Conservation (phyloP, 2,888 invertebrate species). For the Clanis bilineata region DNA sequence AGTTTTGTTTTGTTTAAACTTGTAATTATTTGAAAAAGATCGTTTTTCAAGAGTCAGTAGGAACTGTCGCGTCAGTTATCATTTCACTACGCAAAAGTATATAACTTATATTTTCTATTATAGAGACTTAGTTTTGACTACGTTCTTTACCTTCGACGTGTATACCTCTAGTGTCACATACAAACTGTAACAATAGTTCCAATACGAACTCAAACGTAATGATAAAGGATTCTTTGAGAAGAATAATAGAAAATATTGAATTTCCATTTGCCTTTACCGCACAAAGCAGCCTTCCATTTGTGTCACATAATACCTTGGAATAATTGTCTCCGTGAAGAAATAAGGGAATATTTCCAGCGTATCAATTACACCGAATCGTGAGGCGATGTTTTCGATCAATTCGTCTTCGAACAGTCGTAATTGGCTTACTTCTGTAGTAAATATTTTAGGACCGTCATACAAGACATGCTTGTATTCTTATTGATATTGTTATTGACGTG, state of each 20-base stretch:
- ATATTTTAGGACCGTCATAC: not conserved
- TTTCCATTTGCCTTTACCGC: constrained; percentile 23
- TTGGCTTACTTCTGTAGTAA: not conserved
- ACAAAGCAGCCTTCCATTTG: constrained; percentile 32
- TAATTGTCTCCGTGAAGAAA: constrained; percentile 22
- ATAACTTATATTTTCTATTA: too few species aligned
- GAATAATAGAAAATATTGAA: constrained; percentile 15
- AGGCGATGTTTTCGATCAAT: constrained; percentile 18
- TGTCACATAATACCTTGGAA: constrained; percentile 20
- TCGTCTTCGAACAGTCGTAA: not conserved
- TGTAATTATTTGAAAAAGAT: too few species aligned
- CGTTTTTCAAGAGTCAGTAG: too few species aligned
- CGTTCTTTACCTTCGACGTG: not conserved
- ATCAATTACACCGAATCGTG: constrained; percentile 18
- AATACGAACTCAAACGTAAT: constrained; percentile 1
- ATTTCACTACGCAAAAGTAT: too few species aligned
- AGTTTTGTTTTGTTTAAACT: too few species aligned
- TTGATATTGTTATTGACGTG: too few species aligned
- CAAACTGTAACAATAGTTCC: not conserved
- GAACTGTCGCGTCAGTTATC: too few species aligned
- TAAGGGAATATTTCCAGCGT: constrained; percentile 19
- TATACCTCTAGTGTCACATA: not conserved
- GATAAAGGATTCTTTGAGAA: constrained; percentile 5
- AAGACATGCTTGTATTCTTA: not conserved
- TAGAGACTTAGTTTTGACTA: too few species aligned